Base-by-base conservation (phyloP, 2,888 invertebrate genomes). In the Yponomeuta cagnagella region DNA sequence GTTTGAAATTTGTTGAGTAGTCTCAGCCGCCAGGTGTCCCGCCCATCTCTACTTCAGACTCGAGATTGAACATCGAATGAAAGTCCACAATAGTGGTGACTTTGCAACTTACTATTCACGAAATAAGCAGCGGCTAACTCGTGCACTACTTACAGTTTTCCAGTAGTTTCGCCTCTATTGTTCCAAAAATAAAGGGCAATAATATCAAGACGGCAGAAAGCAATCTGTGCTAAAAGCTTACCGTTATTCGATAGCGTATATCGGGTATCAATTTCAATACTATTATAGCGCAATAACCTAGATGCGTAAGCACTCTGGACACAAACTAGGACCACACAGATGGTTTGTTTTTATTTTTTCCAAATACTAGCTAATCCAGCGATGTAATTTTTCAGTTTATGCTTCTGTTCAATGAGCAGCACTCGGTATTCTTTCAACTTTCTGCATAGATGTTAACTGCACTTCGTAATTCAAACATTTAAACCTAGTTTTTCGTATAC, bases 261-360 rank as follows among this genome's bases (percentile, higher is more conserved):
- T 80, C 79, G 78, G 75, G 75, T 82, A 84, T 86, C 81, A 79
- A 82, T 84, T 81, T 78, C 83, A 82, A 80, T 82, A 79, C 78
- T 75, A 79, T 80, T 81, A 76, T 80, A 80, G 82, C 79, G 82
- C 83, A 84, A 86, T 88, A 89, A 87, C 87, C 87, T 85, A 85
- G 84, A 88, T 85, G 86, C 85, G 86, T 85, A 83, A 71, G 83
- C 87, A 88, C 89, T 89, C 84, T 87, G 81, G 84, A 84, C 85
- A 65, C 33, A 65, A 65, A 65, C 65, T 30, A 12, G 4, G 10
- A 33, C 30, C 10, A 65, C 31, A 30, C 12, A 65, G 65, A 65
- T 23, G 5, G 31, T 65, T 10, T 10, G n/a, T 30, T 64, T 23
- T 10, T 4, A 10, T 9, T 31, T 12, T 65, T 30, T 30, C 30